Evolutionary conservation across 1,140 invertebrate species (phyloP), one percentile per base, ranked within the genome.

Genomic region (Lycorma delicatula): DNA sequence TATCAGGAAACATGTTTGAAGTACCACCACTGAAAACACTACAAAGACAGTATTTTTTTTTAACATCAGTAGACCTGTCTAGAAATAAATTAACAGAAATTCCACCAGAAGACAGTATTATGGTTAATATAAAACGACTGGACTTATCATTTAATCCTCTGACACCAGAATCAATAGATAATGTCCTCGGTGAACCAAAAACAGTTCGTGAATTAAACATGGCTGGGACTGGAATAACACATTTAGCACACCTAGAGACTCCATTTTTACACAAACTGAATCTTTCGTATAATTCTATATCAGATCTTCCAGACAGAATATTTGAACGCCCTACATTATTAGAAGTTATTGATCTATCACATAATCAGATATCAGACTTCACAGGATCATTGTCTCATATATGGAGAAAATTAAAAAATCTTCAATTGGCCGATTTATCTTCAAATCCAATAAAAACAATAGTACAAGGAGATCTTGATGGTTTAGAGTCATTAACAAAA

Each of bases 81-180:
- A 72, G 82, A 31, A 94, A 94, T 67, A 78, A 82, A 60, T 79
- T 95, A 18, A 74, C 76, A 16, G 82, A 87, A 54, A 81, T 94
- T 22, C 89, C 89, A 4, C 78, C 81, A 1, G 90, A 93, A 68
- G 84, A 91, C 29, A 86, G 84, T 65, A 84, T 91, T 1, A 83
- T 94, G 73, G 86, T 89, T 1, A 93, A 89, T 67, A 84, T 93
- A 1, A 94, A 94, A 68, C 79, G 83, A 56, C 74, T 95, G 0
- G 91, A 94, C 73, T 70, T 95, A 1, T 92, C 89, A 1, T 87
- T 83, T 60, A 95, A 94, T 77, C 87, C 89, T 0, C 70, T 95
- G 1, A 82, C 83, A 3, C 70, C 78, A 51, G 81, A 85, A 60
- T 81, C 90, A 0, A 76, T 93, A 3, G 75, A 71, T 9, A 86